phyloP scores from a whole-genome alignment of 2,888 invertebrate species.

The Cylindroiulus punctatus region DNA sequence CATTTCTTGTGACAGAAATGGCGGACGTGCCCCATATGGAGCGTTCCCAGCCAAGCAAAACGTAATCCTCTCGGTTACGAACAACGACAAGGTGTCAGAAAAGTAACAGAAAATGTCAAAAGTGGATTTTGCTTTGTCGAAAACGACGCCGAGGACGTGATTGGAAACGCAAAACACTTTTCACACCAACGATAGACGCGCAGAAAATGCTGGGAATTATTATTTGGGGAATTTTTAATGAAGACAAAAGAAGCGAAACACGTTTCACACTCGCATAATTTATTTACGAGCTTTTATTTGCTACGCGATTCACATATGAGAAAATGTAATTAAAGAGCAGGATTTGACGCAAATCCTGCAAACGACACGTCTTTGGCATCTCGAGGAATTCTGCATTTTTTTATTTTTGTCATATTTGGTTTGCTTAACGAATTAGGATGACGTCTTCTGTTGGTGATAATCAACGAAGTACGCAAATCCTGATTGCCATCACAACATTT shows the following conservation, averaged over 20 bases:
- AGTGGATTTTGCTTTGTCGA: neutral
- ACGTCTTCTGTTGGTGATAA: no score
- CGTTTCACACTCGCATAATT: neutral
- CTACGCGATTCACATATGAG: neutral
- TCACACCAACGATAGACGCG: neutral
- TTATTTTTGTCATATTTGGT: no score
- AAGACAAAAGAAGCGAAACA: neutral
- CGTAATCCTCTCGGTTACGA: constrained; percentile 38
- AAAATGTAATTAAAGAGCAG: constrained; percentile 3
- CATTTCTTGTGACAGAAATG: neutral
- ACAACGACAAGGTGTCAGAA: constrained; percentile 47
- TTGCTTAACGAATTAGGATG: no score
- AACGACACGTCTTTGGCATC: no score
- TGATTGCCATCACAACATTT: no score
- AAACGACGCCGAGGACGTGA: neutral
- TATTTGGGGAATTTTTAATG: constrained; percentile 17
- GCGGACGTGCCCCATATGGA: constrained; percentile 42
- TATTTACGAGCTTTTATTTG: neutral
- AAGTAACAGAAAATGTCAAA: constrained; percentile 43
- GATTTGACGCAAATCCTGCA: neutral
- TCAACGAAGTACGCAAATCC: no score
- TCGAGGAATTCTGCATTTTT: no score
- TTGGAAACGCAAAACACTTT: constrained; percentile 21
- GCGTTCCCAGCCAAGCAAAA: neutral
- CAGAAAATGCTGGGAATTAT: neutral